phyloP scores from a whole-genome alignment of 64 coral and sea anemone genomes.

The Stichodactyla mertensii region DNA sequence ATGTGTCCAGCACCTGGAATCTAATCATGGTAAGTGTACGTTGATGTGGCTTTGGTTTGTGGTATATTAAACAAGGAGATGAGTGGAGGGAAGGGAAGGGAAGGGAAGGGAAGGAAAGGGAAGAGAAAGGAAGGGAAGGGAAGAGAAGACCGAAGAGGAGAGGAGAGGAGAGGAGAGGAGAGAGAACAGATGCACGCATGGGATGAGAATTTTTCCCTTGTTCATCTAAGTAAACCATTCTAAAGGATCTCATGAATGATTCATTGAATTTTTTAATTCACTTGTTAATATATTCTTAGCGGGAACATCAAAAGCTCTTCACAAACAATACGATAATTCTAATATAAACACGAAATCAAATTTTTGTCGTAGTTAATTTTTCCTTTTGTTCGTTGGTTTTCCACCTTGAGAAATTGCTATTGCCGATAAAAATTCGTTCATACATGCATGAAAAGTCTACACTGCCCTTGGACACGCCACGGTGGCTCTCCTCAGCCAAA shows the following conservation, averaged over 20 bases:
- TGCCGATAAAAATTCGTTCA: background rate
- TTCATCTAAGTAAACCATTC: background rate
- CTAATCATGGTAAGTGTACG: slow-evolving; percentile 47
- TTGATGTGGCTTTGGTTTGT: background rate
- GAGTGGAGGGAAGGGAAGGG: no score
- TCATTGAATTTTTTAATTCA: background rate
- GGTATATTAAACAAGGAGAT: background rate
- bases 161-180: no score
- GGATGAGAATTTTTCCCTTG: background rate
- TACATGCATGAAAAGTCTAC: background rate
- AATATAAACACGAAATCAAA: background rate
- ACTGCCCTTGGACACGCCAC: background rate
- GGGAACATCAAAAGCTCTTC: background rate
- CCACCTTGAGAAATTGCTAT: background rate
- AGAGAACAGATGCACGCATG: no score
- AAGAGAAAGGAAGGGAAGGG: no score
- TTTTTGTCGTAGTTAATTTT: background rate
- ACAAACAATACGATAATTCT: background rate
- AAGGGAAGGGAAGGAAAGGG: no score
- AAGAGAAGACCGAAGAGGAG: no score
- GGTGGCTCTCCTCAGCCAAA: background rate
- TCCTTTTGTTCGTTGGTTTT: background rate
- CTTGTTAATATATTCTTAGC: background rate
- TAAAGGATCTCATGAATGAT: background rate
- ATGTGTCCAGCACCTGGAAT: slow-evolving; percentile 72